Conservation (phyloP, 2,797 vertebrate genomes). For the Eleutherodactylus coqui region DNA sequence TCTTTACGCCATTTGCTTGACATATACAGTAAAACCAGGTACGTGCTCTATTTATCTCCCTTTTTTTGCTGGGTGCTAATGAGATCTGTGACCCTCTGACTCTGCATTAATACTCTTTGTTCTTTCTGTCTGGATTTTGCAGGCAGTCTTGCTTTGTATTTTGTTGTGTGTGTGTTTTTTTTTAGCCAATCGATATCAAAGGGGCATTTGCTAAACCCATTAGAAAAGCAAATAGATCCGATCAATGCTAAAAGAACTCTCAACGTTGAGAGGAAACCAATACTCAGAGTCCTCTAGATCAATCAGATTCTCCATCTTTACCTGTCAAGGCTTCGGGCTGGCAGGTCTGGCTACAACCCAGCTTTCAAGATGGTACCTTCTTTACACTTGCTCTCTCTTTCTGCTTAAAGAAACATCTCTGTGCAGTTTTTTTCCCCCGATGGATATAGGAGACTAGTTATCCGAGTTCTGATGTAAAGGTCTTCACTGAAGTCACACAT, state of each 20-base stretch:
- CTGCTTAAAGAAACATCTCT: not conserved
- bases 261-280: conserved; percentile 65
- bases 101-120: conserved; percentile 54
- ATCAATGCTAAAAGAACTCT: conserved; percentile 70
- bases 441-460: not conserved
- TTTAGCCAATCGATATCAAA: conserved; percentile 61
- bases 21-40: conserved; percentile 42
- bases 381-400: not conserved
- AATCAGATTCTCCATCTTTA: conserved; percentile 48
- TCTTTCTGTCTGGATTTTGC: conserved; percentile 48
- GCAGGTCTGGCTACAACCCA: conserved; percentile 49
- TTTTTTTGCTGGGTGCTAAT: conserved; percentile 32
- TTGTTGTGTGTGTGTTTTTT: conserved; percentile 26
- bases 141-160: conserved; percentile 48
- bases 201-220: conserved; percentile 67
- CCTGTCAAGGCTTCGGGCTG: conserved; percentile 54
- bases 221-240: conserved; percentile 67
- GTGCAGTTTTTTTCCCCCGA: not conserved
- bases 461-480: not conserved
- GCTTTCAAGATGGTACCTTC: conserved; percentile 20
- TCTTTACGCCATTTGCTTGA: conserved; percentile 2
- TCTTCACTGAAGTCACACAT: not conserved
- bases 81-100: conserved; percentile 42
- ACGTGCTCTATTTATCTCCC: not conserved
- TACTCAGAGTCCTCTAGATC: conserved; percentile 66